Percentiles rank a stretch among this genome's conserved stretches.
These are phyloP conservation scores for Aplidium turbinatum DNA, from an alignment of 23 tunicate genomes.

Conservation along the genomic window DNA sequence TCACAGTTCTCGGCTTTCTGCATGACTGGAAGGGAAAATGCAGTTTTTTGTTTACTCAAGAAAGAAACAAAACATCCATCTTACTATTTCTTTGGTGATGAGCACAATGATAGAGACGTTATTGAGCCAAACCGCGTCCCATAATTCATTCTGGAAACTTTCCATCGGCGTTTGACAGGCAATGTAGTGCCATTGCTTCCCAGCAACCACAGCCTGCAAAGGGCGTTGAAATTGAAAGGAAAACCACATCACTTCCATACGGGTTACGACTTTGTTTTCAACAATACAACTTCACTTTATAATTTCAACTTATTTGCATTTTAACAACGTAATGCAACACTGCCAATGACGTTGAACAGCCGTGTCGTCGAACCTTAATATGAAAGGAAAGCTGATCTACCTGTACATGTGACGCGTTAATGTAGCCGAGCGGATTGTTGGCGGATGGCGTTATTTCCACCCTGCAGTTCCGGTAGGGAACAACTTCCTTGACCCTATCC, in stretches of 20 bases:
- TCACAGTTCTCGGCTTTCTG: no score
- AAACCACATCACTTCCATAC: no score
- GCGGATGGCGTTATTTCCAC: constrained; percentile 40
- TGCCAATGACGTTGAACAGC: neutral
- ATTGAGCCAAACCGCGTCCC: constrained; percentile 80
- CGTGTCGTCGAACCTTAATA: neutral
- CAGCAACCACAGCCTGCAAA: constrained; percentile 54
- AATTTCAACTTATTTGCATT: no score
- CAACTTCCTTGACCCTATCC: constrained; percentile 59
- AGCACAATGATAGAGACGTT: constrained; percentile 58
- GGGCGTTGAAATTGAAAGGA: neutral
- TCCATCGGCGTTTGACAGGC: constrained; percentile 69
- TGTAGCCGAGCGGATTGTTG: constrained; percentile 68
- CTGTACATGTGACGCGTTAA: constrained; percentile 73
- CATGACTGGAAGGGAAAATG: no score
- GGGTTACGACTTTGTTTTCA: neutral
- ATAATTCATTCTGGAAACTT: constrained; percentile 60
- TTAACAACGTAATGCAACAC: no score
- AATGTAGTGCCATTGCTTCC: constrained; percentile 52
- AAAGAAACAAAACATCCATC: no score
- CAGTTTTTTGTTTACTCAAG: no score
- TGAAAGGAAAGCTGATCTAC: constrained; percentile 8
- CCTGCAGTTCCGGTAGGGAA: constrained; percentile 62
- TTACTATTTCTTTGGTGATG: constrained; percentile 68
- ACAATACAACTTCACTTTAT: neutral